Conservation (phyloP, 2,113 vertebrate species). For the Lanius ludovicianus region DNA sequence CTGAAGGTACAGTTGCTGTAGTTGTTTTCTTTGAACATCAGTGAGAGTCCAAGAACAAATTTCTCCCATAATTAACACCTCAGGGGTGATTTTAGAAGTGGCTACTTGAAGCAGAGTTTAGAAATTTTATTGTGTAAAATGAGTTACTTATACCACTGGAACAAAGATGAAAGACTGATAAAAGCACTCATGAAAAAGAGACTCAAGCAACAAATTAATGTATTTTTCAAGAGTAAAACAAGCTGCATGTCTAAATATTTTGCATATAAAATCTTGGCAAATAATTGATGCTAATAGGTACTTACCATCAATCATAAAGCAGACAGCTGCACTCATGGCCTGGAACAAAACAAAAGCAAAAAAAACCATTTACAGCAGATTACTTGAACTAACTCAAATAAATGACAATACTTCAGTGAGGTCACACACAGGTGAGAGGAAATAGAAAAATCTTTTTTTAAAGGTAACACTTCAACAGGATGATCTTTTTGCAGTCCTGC, state of each 20-base stretch:
- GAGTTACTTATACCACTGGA: background rate
- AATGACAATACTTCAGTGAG: background rate
- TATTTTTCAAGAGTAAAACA: background rate
- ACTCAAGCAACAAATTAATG: background rate
- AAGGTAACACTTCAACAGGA: background rate
- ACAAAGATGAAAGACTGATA: background rate
- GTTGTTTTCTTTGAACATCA: background rate
- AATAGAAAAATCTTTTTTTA: background rate
- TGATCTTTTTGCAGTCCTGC: background rate
- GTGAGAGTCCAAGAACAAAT: background rate
- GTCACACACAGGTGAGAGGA: background rate
- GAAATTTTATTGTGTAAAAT: background rate
- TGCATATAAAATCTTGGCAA: background rate
- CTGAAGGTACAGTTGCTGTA: background rate
- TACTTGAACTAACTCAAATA: background rate
- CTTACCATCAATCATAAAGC: conserved; percentile 97
- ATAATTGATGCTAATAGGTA: background rate
- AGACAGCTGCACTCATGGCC: conserved; percentile 98
- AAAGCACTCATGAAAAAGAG: background rate
- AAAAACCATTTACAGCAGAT: background rate
- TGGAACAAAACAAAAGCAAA: conserved; percentile 67
- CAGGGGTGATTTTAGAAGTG: background rate
- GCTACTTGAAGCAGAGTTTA: background rate
- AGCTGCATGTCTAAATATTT: background rate
- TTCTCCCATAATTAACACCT: background rate